A percentile compares a stretch with the other conserved stretches of the same genome.
Evolutionary conservation across 2,113 vertebrate genomes (phyloP).

Genomic region (Cyprichromis sp.): DNA sequence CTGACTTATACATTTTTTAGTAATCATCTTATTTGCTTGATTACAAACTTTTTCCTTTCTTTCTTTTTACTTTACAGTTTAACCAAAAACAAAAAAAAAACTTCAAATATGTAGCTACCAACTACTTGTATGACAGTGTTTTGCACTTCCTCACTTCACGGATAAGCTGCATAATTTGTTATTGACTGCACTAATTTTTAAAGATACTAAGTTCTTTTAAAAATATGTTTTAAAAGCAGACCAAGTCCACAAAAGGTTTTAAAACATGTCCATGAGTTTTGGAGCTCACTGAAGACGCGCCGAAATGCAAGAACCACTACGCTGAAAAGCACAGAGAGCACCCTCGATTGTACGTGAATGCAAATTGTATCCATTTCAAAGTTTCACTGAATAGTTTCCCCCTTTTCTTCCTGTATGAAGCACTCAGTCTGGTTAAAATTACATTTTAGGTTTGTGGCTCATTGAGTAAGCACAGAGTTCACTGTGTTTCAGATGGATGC

Average conservation of each 20-base stretch:
- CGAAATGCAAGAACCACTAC: neutral
- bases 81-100: fast-evolving
- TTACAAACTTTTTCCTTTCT: neutral
- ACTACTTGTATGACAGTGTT: neutral
- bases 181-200: neutral
- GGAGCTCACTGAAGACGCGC: neutral
- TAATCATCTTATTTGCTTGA: neutral
- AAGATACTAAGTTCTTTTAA: neutral
- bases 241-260: neutral
- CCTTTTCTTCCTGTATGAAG: neutral
- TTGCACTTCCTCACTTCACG: slow-evolving; percentile 7
- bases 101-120: slow-evolving; percentile 9
- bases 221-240: neutral
- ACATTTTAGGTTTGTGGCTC: slow-evolving; percentile 37
- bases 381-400: neutral
- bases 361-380: neutral
- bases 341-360: neutral
- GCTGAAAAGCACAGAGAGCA: neutral
- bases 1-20: neutral
- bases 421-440: neutral
- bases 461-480: slow-evolving; percentile 35
- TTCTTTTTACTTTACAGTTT: neutral
- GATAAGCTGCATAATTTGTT: neutral
- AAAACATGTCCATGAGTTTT: neutral
- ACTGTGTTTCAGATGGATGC: slow-evolving; percentile 25